Evolutionary conservation across 2,113 vertebrate genomes (phyloP).

Genomic region (Prietella phreatophila): DNA sequence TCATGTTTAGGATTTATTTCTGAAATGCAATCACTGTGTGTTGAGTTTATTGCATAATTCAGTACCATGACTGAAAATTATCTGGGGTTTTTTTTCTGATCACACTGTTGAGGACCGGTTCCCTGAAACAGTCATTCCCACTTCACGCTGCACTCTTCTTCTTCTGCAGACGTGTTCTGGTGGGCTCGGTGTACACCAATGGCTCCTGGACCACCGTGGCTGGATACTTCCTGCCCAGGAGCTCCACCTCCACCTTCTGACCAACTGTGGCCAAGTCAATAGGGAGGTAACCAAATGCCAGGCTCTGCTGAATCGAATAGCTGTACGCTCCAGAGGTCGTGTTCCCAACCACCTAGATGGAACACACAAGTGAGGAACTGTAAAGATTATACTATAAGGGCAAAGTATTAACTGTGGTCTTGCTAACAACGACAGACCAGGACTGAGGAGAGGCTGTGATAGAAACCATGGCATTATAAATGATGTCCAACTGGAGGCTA

Average conservation of each 20-base stretch:
- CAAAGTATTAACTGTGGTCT: background rate
- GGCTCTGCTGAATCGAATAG: slow-evolving; percentile 81
- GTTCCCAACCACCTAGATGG: slow-evolving; percentile 88
- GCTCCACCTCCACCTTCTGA: slow-evolving; percentile 88
- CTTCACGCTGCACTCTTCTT: slow-evolving; percentile 54
- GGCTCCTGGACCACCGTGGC: slow-evolving; percentile 85
- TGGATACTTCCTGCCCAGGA: slow-evolving; percentile 84
- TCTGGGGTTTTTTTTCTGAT: background rate
- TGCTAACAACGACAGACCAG: background rate
- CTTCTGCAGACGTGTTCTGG: slow-evolving; percentile 78
- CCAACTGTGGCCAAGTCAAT: slow-evolving; percentile 78
- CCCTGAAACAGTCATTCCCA: background rate
- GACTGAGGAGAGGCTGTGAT: background rate
- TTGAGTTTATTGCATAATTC: background rate
- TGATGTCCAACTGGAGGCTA: background rate
- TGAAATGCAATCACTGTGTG: background rate
- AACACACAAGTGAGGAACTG: background rate
- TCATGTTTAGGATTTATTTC: background rate
- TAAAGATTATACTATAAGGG: background rate
- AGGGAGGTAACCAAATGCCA: slow-evolving; percentile 92
- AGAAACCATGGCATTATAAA: background rate
- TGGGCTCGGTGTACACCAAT: slow-evolving; percentile 85
- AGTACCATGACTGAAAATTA: background rate
- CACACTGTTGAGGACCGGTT: background rate
- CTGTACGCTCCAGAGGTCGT: slow-evolving; percentile 95